These are phyloP conservation scores for Bubo scandiacus DNA, from an alignment of 2,113 vertebrate genomes.

Conservation along the genomic window DNA sequence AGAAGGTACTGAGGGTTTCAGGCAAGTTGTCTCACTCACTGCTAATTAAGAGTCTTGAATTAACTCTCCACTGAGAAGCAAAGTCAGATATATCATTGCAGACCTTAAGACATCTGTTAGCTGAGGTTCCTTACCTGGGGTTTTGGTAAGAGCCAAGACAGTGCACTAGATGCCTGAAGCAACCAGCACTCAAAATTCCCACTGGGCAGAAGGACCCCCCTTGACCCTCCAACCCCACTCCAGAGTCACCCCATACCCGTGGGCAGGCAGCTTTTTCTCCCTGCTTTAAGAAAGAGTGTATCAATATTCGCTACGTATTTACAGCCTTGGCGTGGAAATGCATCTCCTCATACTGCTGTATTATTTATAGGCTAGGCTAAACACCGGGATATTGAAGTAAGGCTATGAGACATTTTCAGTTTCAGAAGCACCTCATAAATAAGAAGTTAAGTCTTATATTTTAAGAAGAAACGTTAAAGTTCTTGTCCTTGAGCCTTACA, in stretches of 20 bases:
- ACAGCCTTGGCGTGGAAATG: background rate
- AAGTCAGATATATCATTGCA: background rate
- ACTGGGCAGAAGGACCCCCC: background rate
- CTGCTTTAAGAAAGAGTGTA: background rate
- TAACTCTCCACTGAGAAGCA: background rate
- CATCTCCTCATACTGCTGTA: background rate
- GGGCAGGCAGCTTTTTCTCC: background rate
- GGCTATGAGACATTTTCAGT: background rate
- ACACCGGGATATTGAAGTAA: background rate
- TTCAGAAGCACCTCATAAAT: constrained; percentile 60
- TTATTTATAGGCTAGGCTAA: constrained; percentile 55
- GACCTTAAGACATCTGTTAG: background rate
- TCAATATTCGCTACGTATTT: background rate
- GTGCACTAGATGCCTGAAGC: background rate
- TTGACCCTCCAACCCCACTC: background rate
- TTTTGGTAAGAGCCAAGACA: background rate
- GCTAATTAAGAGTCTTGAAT: background rate
- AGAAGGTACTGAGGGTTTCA: background rate
- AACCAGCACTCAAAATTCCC: background rate
- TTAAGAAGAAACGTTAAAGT: background rate
- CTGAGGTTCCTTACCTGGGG: background rate
- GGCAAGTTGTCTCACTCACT: background rate
- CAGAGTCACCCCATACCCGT: accelerated
- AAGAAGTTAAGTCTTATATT: constrained; percentile 46
- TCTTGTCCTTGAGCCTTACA: constrained; percentile 44